phyloP scores from a whole-genome alignment of 1,140 invertebrate species.

The Diorhabda elongata region DNA sequence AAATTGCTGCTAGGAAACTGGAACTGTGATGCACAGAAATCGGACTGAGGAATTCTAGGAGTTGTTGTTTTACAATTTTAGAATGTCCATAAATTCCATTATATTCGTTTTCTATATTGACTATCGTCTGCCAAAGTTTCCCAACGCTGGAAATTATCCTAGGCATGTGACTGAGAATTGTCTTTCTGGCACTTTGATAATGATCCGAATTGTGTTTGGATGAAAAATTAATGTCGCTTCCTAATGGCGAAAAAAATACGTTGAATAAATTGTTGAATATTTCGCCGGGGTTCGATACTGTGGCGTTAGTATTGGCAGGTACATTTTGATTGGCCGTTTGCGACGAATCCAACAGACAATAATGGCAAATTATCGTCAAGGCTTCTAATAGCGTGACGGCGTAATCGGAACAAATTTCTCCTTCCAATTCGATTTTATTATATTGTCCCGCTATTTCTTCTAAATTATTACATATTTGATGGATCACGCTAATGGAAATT shows the following conservation, averaged over 20 bases:
- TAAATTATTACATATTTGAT: constrained; percentile 80
- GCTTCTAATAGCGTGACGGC: constrained; percentile 76
- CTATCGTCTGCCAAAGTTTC: constrained; percentile 72
- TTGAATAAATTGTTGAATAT: constrained; percentile 80
- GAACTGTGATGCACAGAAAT: constrained; percentile 81
- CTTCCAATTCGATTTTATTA: constrained; percentile 34
- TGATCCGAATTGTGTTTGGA: constrained; percentile 48
- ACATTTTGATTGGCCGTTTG: constrained; percentile 58
- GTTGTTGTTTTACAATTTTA: constrained; percentile 68
- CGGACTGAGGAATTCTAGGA: constrained; percentile 82
- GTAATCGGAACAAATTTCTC: constrained; percentile 63
- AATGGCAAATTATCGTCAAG: constrained; percentile 79
- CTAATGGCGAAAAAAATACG: constrained; percentile 57
- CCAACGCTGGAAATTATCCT: constrained; percentile 76
- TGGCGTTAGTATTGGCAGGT: constrained; percentile 49
- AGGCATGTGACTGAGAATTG: constrained; percentile 74
- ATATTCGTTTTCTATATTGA: constrained; percentile 47
- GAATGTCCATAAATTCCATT: constrained; percentile 56
- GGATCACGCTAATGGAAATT: constrained; percentile 72
- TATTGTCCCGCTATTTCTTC: constrained; percentile 54
- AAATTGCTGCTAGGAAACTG: constrained; percentile 78
- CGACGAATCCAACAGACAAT: constrained; percentile 75
- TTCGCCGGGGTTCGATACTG: constrained; percentile 59
- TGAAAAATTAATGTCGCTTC: constrained; percentile 32
- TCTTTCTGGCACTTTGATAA: constrained; percentile 63